Conservation (phyloP, 2,113 vertebrate genomes). For the Osmerus eperlanus region DNA sequence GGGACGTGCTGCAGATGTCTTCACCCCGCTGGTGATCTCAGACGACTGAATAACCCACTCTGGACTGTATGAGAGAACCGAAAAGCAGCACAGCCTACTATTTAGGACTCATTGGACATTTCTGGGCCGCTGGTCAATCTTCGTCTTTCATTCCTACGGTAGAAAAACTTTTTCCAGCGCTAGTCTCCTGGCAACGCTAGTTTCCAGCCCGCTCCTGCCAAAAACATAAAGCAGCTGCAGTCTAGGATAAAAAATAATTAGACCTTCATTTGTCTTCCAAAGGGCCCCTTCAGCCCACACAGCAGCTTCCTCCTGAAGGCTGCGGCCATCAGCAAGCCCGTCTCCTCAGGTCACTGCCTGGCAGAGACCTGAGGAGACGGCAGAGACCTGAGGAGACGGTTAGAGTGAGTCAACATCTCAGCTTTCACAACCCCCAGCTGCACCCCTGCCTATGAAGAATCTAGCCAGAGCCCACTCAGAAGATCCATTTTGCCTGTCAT, state of each 20-base stretch:
- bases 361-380: no score
- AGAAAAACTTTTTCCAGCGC: slow-evolving; percentile 82
- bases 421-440: no score
- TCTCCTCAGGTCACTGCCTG: not conserved
- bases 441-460: no score
- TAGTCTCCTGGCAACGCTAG: slow-evolving; percentile 74
- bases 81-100: slow-evolving; percentile 62
- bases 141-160: slow-evolving; percentile 71
- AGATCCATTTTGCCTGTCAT: no score
- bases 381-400: no score
- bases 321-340: slow-evolving; percentile 29
- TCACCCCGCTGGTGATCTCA: not conserved
- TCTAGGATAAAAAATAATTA: slow-evolving; percentile 79
- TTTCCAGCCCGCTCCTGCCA: slow-evolving; percentile 67
- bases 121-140: slow-evolving; percentile 74
- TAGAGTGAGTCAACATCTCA: not conserved
- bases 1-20: no score
- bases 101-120: slow-evolving; percentile 63
- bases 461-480: no score
- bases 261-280: slow-evolving; percentile 77
- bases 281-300: slow-evolving; percentile 58
- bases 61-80: slow-evolving; percentile 63
- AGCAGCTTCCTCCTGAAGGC: slow-evolving; percentile 39
- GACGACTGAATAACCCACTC: slow-evolving; percentile 30
- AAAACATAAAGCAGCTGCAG: slow-evolving; percentile 78